These are phyloP conservation scores for Engystomops pustulosus DNA, from an alignment of 2,113 vertebrate genomes.

Conservation along the genomic window DNA sequence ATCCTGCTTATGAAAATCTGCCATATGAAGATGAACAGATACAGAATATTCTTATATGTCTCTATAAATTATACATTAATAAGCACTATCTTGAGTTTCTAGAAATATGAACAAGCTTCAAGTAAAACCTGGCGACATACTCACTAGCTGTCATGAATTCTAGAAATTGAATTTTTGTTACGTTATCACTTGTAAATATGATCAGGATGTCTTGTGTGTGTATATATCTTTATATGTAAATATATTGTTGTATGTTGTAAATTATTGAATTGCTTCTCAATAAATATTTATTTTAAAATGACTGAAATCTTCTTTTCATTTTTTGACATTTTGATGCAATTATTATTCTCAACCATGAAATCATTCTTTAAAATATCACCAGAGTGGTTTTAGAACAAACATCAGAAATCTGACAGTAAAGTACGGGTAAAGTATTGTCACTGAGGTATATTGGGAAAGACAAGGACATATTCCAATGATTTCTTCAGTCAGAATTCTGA, in stretches of 20 bases:
- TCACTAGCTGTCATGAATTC: background rate
- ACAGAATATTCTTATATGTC: background rate
- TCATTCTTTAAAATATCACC: background rate
- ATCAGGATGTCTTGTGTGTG: background rate
- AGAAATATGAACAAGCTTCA: background rate
- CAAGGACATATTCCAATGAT: constrained; percentile 48
- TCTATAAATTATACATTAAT: background rate
- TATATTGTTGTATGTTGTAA: constrained; percentile 37
- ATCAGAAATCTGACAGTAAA: background rate
- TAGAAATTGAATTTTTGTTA: background rate
- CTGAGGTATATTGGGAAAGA: constrained; percentile 35
- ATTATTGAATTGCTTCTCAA: constrained; percentile 36
- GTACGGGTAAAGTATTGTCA: constrained; percentile 24
- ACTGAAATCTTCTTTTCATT: background rate
- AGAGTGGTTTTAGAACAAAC: background rate
- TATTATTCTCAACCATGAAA: constrained; percentile 13
- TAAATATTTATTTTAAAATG: constrained; percentile 56
- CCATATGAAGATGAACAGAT: background rate
- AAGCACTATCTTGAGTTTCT: background rate
- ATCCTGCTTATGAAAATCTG: background rate
- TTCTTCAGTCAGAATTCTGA: background rate
- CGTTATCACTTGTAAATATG: constrained; percentile 10
- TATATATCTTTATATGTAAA: constrained; percentile 53
- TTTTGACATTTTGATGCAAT: background rate
- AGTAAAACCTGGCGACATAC: background rate